Base-by-base conservation (phyloP, 1,140 invertebrate genomes). In the Popillia japonica region DNA sequence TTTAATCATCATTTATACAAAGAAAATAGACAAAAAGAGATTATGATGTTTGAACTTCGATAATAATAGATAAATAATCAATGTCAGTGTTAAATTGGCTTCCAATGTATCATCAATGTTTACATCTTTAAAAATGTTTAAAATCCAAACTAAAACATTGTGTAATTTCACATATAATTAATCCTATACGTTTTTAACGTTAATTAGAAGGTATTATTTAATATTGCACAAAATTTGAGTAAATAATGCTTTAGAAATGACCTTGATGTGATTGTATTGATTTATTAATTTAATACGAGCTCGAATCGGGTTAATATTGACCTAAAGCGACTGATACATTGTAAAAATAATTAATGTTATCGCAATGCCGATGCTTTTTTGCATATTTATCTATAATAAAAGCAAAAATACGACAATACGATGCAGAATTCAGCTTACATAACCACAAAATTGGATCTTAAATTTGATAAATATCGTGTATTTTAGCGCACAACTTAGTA, bases 331-430 rank as follows among this genome's bases (percentile, higher is more conserved):
- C 48, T 17, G 48, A 55, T 55, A 55, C 14, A 17, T 3, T 17
- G 48, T 55, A 55, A 17, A 55, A n/a, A 55, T n/a, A n/a, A 55
- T n/a, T 55, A n/a, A 55, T 55, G 48, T 55, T 55, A 55, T 55
- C 48, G n/a, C 17, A 17, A 55, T 55, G 11, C 6, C 17, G 17
- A 55, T 48, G 4, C 48, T 0, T 2, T 55, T 55, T 14, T 55
- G 0, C 6, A n/a, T 6, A 17, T 55, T 17, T 17, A n/a, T 3
- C 11, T 48, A 55, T 55, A 55, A 55, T 55, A 3, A 55, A 55
- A 14, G 10, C 11, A 55, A 55, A n/a, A 55, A 55, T 1, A 44
- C 2, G 7, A 44, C 14, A 8, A 55, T n/a, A 55, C 10, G 41
- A 48, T 48, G 17, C 11, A 10, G 4, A n/a, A n/a, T 6, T 6